Conservation (phyloP, 2,888 invertebrate species). For the Adela reaumurella region DNA sequence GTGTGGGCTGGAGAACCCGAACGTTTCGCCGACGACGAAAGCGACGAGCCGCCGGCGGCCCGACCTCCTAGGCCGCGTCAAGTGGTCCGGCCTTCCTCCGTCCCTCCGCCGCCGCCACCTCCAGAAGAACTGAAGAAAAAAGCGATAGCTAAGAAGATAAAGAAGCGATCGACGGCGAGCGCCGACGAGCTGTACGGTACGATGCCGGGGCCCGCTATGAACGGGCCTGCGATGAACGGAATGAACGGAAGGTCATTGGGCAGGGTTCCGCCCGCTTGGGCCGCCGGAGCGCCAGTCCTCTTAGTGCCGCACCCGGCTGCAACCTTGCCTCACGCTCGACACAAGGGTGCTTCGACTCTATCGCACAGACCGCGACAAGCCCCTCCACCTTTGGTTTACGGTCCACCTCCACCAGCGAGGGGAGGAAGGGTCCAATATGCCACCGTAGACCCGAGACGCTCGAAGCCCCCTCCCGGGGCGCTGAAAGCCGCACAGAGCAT, state of each 20-base stretch:
- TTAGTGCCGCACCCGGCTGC: conserved; percentile 46
- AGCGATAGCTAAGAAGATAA: conserved; percentile 50
- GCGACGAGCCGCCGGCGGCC: conserved; percentile 63
- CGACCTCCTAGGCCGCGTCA: conserved; percentile 76
- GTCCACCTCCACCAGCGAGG: conserved; percentile 31
- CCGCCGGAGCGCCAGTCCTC: conserved; percentile 38
- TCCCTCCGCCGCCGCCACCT: conserved; percentile 79
- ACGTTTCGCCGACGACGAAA: conserved; percentile 60
- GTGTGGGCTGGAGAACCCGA: conserved; percentile 86
- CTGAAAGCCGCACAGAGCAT: conserved; percentile 66
- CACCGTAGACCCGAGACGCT: conserved; percentile 61
- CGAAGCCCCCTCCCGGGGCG: conserved; percentile 60
- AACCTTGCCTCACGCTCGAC: conserved; percentile 38
- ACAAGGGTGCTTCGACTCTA: conserved; percentile 36
- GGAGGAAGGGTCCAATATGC: conserved; percentile 55
- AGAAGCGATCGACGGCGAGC: conserved; percentile 55
- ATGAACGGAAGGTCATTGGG: conserved; percentile 44
- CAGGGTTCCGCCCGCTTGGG: conserved; percentile 45
- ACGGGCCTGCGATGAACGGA: conserved; percentile 17
- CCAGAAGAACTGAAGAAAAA: conserved; percentile 64
- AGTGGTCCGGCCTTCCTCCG: conserved; percentile 73
- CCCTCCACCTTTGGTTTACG: conserved; percentile 52
- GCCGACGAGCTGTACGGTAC: conserved; percentile 58
- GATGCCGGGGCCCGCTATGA: conserved; percentile 52
- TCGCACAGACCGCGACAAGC: conserved; percentile 58